Percentiles rank a stretch among this genome's conserved stretches.
These are phyloP conservation scores for Tricholaema leucomelas DNA, from an alignment of 2,113 vertebrate species.

Conservation along the genomic window DNA sequence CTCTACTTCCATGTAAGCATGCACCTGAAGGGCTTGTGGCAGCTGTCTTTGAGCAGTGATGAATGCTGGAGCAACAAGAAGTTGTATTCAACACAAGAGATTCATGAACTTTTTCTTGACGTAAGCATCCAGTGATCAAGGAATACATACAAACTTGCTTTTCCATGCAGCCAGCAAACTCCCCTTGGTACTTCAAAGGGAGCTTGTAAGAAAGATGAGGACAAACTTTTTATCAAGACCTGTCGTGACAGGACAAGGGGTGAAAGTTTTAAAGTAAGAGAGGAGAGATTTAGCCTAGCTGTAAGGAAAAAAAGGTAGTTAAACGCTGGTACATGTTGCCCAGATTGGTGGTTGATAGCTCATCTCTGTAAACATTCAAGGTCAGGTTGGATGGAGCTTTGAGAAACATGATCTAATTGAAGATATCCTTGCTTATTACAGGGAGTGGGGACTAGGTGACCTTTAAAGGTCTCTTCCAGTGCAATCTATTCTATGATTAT, in stretches of 20 bases:
- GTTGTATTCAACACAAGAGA: not conserved
- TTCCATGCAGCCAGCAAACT: not conserved
- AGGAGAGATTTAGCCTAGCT: too few species aligned
- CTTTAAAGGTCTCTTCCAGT: not conserved
- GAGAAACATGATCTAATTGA: not conserved
- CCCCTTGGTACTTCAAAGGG: not conserved
- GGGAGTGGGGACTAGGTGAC: not conserved
- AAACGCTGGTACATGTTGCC: not conserved
- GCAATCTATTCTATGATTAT: not conserved
- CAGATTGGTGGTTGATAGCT: not conserved
- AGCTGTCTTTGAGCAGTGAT: not conserved
- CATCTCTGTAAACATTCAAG: not conserved
- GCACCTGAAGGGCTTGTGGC: not conserved
- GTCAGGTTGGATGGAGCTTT: not conserved
- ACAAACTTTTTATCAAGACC: too few species aligned
- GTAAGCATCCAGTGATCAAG: not conserved
- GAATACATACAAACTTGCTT: not conserved
- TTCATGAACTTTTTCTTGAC: not conserved
- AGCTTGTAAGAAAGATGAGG: not conserved
- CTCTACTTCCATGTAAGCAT: not conserved
- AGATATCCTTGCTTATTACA: not conserved
- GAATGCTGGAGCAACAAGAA: not conserved
- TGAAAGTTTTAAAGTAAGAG: too few species aligned
- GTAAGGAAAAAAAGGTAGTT: not conserved
- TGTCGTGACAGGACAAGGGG: too few species aligned